phyloP scores from a whole-genome alignment of 2,113 vertebrate species.

The Carassius carassius region DNA sequence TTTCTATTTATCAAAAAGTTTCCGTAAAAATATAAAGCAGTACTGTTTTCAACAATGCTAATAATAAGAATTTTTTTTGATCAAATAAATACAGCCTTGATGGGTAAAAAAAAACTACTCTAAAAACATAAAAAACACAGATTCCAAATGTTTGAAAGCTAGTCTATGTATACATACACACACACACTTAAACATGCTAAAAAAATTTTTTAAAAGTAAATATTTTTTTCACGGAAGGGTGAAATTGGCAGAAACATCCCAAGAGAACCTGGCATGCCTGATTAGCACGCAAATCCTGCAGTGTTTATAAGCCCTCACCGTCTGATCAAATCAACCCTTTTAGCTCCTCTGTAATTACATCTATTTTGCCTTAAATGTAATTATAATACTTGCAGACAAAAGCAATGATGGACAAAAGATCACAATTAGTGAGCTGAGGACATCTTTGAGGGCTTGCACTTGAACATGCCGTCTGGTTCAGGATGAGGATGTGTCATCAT shows the following conservation, averaged over 20 bases:
- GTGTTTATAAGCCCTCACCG: conserved; percentile 37
- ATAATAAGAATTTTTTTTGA: neutral
- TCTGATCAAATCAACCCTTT: conserved; percentile 55
- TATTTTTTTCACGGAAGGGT: neutral
- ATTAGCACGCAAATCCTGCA: conserved; percentile 52
- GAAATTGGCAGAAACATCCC: conserved; percentile 25
- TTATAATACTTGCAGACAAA: conserved; percentile 36
- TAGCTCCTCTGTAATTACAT: conserved; percentile 54
- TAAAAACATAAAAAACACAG: neutral
- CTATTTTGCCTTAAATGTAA: conserved; percentile 32
- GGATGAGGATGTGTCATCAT: conserved; percentile 2
- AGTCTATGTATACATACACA: neutral
- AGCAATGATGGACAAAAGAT: conserved; percentile 36
- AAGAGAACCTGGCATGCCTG: conserved; percentile 25
- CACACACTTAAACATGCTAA: neutral
- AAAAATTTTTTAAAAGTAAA: neutral
- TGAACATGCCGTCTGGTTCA: conserved; percentile 20
- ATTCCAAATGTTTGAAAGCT: neutral
- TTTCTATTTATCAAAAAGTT: neutral
- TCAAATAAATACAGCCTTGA: neutral
- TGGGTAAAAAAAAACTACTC: neutral
- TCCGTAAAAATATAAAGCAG: neutral
- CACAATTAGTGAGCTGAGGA: conserved; percentile 45
- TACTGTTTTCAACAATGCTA: neutral
- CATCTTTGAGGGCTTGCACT: conserved; percentile 33